phyloP scores from a whole-genome alignment of 2,113 vertebrate genomes.

The Lampris megalopsis region DNA sequence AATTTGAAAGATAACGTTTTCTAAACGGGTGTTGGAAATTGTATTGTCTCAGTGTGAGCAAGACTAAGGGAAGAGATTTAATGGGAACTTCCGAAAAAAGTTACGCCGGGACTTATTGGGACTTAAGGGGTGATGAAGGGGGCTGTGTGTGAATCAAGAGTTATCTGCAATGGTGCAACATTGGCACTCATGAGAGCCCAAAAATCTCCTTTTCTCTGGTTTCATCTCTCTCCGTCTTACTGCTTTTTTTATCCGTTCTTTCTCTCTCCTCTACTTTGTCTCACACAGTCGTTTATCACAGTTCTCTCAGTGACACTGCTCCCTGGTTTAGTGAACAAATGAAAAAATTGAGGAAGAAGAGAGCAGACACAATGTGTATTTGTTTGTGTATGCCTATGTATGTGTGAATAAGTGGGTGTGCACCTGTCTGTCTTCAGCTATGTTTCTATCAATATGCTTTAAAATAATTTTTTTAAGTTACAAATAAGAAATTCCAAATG shows the following conservation, averaged over 20 bases:
- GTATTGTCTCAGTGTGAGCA: no score
- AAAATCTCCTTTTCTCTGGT: constrained; percentile 5
- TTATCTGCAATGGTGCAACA: constrained; percentile 51
- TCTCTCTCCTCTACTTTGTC: constrained; percentile 7
- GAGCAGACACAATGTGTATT: not conserved
- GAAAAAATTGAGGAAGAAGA: constrained; percentile 4
- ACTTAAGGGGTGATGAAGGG: constrained; percentile 32
- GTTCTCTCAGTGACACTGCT: constrained; percentile 40
- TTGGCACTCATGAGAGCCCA: constrained; percentile 36
- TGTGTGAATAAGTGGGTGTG: constrained; percentile 8
- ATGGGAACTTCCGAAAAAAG: constrained; percentile 2
- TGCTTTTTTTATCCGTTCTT: constrained; percentile 6
- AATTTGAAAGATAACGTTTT: no score
- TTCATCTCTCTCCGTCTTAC: not conserved
- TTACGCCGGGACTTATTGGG: constrained; percentile 35
- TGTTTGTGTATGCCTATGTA: constrained; percentile 5
- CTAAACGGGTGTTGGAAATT: no score
- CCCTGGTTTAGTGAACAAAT: constrained; percentile 37
- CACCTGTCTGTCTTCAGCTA: not conserved
- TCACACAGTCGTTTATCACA: constrained; percentile 36
- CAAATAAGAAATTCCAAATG: no score
- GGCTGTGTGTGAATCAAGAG: constrained; percentile 27
- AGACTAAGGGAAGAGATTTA: no score
- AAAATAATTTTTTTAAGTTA: no score
- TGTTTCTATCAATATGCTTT: no score